Base-by-base conservation (phyloP, 1,140 invertebrate species). In the Drosophila mauritiana region DNA sequence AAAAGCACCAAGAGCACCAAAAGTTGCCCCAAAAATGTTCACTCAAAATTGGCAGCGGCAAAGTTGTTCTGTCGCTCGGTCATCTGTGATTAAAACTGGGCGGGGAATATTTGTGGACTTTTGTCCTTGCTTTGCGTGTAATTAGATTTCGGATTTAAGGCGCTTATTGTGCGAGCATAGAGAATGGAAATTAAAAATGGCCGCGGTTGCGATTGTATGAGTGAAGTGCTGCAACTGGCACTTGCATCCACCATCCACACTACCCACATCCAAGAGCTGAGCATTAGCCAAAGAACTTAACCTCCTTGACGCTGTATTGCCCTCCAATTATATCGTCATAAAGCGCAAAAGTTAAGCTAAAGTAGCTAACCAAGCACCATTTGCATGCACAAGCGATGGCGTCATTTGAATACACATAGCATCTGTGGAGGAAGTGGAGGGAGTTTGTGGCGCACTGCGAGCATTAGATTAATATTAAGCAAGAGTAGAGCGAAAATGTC, bases 91-190 rank as follows among this genome's bases (percentile, higher is more conserved):
- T 88, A 88, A 86, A 68, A 74, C 25, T 39, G 57, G 22, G 59
- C 22, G 48, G 54, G 25, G 40, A 77, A 73, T 84, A 73, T 77
- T 89, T 80, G 58, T 67, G 80, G 73, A 63, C 80, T 88, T 86
- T 84, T 89, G 80, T 88, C 76, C 84, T 79, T 77, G 80, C 63
- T 46, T 78, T 57, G 62, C 63, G 80, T 78, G 84, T 88, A 88
- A 88, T 88, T 88, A 89, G 84, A 78, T 89, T 89, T 58, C 37
- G 84, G 80, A 90, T 84, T 88, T 89, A 84, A 88, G 73, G 80
- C 77, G 84, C 84, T 88, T 88, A 88, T 20, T 46, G 27, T 61
- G 63, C 65, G 51, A 59, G 79, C 58, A 57, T 51, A 58, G 58
- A 48, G 65, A 86, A 79, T 89, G 65, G 74, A 69, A 63, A 84